Conservation (phyloP, 37 sponge, comb jelly and placozoan species). For the Spongilla lacustris region DNA sequence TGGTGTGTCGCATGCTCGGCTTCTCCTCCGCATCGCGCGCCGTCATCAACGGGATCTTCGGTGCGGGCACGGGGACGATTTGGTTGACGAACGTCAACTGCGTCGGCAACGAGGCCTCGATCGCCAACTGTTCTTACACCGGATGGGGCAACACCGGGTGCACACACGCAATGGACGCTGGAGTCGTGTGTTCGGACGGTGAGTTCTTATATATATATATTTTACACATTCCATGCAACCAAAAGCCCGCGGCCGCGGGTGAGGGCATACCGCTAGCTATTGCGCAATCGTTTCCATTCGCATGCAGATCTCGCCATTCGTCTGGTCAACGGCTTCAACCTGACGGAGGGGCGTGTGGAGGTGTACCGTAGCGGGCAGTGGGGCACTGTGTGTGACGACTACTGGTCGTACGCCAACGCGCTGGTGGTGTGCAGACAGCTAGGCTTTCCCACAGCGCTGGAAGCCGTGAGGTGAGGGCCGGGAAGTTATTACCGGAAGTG, state of each 20-base stretch:
- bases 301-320: constrained; percentile 20
- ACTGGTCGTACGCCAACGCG: constrained; percentile 65
- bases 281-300: too few species aligned
- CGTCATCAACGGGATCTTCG: constrained; percentile 21
- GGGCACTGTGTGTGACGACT: constrained; percentile 74
- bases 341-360: constrained; percentile 45
- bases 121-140: constrained; percentile 30
- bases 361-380: constrained; percentile 48
- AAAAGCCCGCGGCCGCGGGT: too few species aligned
- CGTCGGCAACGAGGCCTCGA: constrained; percentile 22
- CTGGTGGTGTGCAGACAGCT: constrained; percentile 58
- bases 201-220: not conserved
- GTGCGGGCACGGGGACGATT: constrained; percentile 32
- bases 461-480: not conserved
- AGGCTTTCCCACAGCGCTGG: constrained; percentile 8
- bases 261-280: too few species aligned
- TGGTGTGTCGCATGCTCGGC: constrained; percentile 70
- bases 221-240: not conserved
- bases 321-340: constrained; percentile 9
- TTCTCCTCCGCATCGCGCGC: constrained; percentile 37
- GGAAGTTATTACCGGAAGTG: too few species aligned
- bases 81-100: constrained; percentile 62
- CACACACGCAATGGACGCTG: constrained; percentile 48
- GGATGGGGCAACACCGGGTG: constrained; percentile 47
- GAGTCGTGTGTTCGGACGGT: constrained; percentile 52